These are phyloP conservation scores for Scomberomorus guttatus DNA, from an alignment of 2,797 vertebrate genomes.

Conservation along the genomic window DNA sequence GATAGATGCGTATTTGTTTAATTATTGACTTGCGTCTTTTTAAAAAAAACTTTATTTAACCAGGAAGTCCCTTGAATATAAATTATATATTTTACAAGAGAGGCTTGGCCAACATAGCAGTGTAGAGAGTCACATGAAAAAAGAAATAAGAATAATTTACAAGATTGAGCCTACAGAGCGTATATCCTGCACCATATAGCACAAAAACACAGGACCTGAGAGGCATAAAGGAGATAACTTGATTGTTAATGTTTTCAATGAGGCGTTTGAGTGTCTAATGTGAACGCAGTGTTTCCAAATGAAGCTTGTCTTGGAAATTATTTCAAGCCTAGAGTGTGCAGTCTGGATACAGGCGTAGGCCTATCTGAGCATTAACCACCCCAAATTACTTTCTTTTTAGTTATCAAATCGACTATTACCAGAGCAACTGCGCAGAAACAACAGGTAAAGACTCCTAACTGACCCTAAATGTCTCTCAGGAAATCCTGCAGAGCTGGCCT, in stretches of 20 bases:
- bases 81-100: neutral
- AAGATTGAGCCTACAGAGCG: neutral
- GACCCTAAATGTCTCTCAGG: too few relatives aligned
- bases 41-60: neutral
- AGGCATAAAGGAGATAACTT: neutral
- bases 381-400: neutral
- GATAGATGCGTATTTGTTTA: slow-evolving; percentile 1
- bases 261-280: neutral
- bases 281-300: neutral
- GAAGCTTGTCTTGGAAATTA: neutral
- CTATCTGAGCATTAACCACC: neutral
- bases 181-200: too few relatives aligned
- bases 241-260: neutral
- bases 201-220: too few relatives aligned
- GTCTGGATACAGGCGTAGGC: neutral
- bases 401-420: neutral
- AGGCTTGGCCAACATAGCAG: neutral
- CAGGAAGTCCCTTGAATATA: neutral
- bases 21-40: neutral
- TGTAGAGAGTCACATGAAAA: neutral
- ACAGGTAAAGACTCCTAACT: neutral
- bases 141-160: neutral
- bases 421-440: neutral
- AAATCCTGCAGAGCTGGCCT: too few relatives aligned
- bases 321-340: neutral